Base-by-base conservation (phyloP, 2,797 vertebrate species). In the Apogon hyalosoma region DNA sequence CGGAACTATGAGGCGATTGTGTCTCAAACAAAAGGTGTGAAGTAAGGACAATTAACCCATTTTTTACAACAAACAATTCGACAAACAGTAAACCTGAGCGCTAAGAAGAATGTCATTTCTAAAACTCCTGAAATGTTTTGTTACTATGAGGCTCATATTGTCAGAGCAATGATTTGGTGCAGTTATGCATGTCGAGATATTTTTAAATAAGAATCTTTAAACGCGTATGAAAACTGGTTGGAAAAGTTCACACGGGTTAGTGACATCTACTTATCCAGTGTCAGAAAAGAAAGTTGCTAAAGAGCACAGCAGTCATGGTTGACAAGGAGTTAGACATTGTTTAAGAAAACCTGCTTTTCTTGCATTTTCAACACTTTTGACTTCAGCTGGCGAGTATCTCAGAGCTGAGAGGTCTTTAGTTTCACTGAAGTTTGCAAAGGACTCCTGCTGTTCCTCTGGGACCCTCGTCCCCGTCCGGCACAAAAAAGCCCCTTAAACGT, bases 401-500 rank as follows among this genome's bases (percentile, higher is more conserved):
- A 91, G 85, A 91, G 83, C 87, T 90, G 67, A 90, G 84, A 85
- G 67, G 80, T 88, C 77, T 88, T 93, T 89, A 88, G 90, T 87
- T 92, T 91, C 79, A 79, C 79, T 75, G 60, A 89, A 76, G 82
- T 79, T 78, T 88, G 83, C 76, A 90, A 92, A 88, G 88, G 87
- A 77, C 91, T 90, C 93, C 94, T 75, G 91, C 92, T 92, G 93
- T 60, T 92, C 24, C 43, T 64, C 73, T 62, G 78, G 87, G 90
- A 91, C 89, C 82, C 87, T 82, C 86, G 87, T 93, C 90, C 88
- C 83, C 69, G n/a, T 70, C 74, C 15, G 46, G 61, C 83, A 88
- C 87, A 91, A 87, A 91, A 94, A 92, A 93, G 60, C 75, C 82
- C 86, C 91, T 89, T 86, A 92, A 94, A 94, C 92, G 59, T 94